phyloP scores from a whole-genome alignment of 2,888 invertebrate genomes.

The Drosophila nr. perissopoda region DNA sequence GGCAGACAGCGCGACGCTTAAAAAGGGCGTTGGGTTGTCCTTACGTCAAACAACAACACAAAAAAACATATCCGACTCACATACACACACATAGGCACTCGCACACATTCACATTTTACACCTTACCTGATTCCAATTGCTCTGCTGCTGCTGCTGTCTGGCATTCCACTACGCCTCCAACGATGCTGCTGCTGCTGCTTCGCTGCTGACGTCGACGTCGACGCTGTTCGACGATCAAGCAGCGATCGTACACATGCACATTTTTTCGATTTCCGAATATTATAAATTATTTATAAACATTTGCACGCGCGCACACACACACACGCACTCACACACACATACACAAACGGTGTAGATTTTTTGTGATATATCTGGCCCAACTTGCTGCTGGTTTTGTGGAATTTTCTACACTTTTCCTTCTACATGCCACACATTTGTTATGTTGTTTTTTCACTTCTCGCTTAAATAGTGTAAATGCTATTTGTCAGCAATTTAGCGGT shows the following conservation, averaged over 20 bases:
- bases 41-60: constrained; percentile 41
- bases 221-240: constrained; percentile 56
- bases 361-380: constrained; percentile 36
- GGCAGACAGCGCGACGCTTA: constrained; percentile 72
- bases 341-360: constrained; percentile 21
- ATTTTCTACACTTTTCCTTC: constrained; percentile 52
- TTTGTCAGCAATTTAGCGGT: constrained; percentile 10
- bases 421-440: constrained; percentile 38
- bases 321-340: constrained; percentile 28
- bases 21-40: constrained; percentile 72
- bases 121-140: constrained; percentile 62
- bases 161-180: constrained; percentile 63
- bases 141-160: constrained; percentile 50
- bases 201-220: constrained; percentile 47
- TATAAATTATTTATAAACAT: constrained; percentile 76
- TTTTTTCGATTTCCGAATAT: constrained; percentile 63
- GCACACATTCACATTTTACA: constrained; percentile 36
- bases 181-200: constrained; percentile 46
- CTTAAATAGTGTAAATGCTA: constrained; percentile 1
- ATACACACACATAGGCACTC: constrained; percentile 6
- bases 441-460: constrained; percentile 19
- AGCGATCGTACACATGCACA: constrained; percentile 67
- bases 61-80: constrained; percentile 21
- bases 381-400: constrained; percentile 66
- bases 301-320: constrained; percentile 56